A percentile compares a stretch with the other conserved stretches of the same genome.
phyloP scores from a whole-genome alignment of 2,888 invertebrate genomes.

The Tipula vernalis region DNA sequence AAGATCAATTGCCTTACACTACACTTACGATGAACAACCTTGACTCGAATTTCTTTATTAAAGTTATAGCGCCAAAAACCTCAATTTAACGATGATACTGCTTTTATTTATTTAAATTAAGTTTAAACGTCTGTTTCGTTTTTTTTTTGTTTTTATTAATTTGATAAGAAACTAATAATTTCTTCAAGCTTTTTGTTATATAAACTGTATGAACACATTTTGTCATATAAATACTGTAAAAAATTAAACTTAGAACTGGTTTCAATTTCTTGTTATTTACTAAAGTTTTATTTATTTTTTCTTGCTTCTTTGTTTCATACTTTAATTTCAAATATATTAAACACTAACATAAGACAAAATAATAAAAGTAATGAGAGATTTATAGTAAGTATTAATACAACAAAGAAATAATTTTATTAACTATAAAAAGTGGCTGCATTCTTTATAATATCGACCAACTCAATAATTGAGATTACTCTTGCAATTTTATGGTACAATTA shows the following conservation, averaged over 20 bases:
- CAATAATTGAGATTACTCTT: background rate
- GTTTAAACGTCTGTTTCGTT: background rate
- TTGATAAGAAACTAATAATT: background rate
- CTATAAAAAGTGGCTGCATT: background rate
- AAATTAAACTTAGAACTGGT: background rate
- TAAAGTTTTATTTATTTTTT: background rate
- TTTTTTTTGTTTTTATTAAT: background rate
- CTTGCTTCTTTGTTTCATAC: background rate
- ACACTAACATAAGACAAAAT: background rate
- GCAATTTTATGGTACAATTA: background rate
- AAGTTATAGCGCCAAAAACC: background rate
- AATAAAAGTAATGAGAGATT: background rate
- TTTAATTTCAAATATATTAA: background rate
- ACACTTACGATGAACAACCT: background rate
- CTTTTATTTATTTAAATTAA: background rate
- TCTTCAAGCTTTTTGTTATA: background rate
- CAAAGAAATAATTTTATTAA: background rate
- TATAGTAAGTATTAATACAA: background rate
- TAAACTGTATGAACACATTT: background rate
- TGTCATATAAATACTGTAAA: background rate
- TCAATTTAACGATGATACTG: background rate
- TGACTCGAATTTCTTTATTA: background rate
- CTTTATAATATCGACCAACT: background rate
- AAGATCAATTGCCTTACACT: background rate
- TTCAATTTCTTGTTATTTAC: background rate